These are phyloP conservation scores for Pomacea canaliculata DNA, from an alignment of 2,888 invertebrate genomes.

Conservation along the genomic window DNA sequence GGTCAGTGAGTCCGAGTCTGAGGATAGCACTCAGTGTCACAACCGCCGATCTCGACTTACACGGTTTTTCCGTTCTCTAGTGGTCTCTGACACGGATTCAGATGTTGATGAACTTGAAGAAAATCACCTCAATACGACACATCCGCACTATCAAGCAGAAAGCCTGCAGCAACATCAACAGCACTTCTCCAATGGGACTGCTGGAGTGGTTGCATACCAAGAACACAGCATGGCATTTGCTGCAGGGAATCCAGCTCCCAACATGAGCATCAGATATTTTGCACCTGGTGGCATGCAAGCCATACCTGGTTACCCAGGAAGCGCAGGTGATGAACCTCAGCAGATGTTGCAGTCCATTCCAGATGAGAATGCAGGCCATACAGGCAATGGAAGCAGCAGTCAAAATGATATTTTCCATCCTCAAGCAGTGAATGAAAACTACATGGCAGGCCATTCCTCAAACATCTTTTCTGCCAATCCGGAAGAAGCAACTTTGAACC, in stretches of 20 bases:
- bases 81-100: constrained; percentile 17
- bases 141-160: not conserved
- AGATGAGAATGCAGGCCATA: not conserved
- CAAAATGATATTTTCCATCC: not conserved
- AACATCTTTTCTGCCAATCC: not conserved
- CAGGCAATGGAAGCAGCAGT: not conserved
- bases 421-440: too few relatives aligned
- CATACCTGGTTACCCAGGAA: not conserved
- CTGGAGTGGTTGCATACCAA: not conserved
- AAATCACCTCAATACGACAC: not conserved
- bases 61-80: constrained; percentile 18
- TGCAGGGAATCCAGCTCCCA: not conserved
- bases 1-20: constrained; percentile 10
- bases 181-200: not conserved
- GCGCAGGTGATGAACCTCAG: not conserved
- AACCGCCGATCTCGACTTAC: constrained; percentile 19
- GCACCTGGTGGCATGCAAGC: too few relatives aligned
- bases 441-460: not conserved
- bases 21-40: constrained; percentile 11
- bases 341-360: not conserved
- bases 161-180: not conserved
- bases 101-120: constrained; percentile 1
- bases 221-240: not conserved
- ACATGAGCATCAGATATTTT: not conserved
- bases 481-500: not conserved